Percentiles rank a stretch among this genome's conserved stretches.
These are phyloP conservation scores for Brassicogethes aeneus DNA, from an alignment of 2,888 invertebrate species.

Conservation along the genomic window DNA sequence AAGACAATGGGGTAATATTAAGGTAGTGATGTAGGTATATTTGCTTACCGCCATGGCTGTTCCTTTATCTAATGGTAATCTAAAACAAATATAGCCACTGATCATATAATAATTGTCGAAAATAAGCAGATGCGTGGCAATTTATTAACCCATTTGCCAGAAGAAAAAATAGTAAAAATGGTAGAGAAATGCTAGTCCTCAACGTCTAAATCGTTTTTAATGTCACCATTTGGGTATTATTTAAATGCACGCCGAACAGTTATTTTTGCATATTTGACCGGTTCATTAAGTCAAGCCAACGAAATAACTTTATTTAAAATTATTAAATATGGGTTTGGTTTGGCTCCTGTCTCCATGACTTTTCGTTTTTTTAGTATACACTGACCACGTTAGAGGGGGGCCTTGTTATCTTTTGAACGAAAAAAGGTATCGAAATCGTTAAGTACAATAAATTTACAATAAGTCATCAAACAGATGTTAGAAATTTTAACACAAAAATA, in stretches of 20 bases:
- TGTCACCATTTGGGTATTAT: slow-evolving; percentile 6
- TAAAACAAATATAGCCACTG: neutral
- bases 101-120: neutral
- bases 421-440: too few species aligned
- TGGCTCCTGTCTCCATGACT: too few species aligned
- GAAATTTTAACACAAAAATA: too few species aligned
- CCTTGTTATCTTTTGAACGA: too few species aligned
- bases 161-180: slow-evolving; percentile 4
- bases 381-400: too few species aligned
- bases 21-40: too few species aligned
- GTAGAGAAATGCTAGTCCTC: slow-evolving; percentile 2
- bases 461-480: too few species aligned
- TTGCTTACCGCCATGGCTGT: too few species aligned
- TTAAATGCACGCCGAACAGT: slow-evolving; percentile 7
- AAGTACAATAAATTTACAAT: too few species aligned
- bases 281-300: slow-evolving; percentile 4
- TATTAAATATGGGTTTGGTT: neutral
- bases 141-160: slow-evolving; percentile 3
- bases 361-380: too few species aligned
- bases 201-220: slow-evolving; percentile 8
- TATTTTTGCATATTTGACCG: slow-evolving; percentile 7
- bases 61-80: neutral
- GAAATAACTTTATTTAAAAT: neutral
- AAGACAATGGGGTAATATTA: too few species aligned
- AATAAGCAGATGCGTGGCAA: slow-evolving; percentile 5